phyloP scores from a whole-genome alignment of 2,797 vertebrate species.

The Hemibagrus guttatus region DNA sequence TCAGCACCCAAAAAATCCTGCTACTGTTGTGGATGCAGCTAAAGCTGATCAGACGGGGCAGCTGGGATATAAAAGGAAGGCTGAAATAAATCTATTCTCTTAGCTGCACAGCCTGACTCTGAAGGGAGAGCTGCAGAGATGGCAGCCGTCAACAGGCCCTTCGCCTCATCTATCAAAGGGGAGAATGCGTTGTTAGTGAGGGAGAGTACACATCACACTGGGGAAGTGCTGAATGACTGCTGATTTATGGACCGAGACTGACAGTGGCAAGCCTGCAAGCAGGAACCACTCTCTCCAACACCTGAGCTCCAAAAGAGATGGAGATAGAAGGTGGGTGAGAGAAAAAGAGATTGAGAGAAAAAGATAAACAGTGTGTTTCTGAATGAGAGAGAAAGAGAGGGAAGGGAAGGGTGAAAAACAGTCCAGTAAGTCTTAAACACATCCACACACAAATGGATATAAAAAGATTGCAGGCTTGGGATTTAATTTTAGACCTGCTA shows the following conservation, averaged over 20 bases:
- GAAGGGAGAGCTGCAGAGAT: slow-evolving; percentile 44
- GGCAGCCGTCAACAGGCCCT: slow-evolving; percentile 65
- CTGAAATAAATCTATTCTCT: slow-evolving; percentile 50
- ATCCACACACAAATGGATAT: neutral
- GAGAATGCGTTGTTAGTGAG: slow-evolving; percentile 69
- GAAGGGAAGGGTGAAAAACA: slow-evolving; percentile 58
- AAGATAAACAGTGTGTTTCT: slow-evolving; percentile 17
- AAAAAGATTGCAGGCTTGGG: neutral
- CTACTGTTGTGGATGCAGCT: slow-evolving; percentile 13
- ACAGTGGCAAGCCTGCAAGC: slow-evolving; percentile 70
- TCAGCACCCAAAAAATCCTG: slow-evolving; percentile 20
- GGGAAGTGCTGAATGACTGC: slow-evolving; percentile 77
- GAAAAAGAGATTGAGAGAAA: slow-evolving; percentile 63
- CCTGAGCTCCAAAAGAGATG: slow-evolving; percentile 71
- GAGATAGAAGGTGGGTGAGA: slow-evolving; percentile 56
- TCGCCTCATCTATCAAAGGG: slow-evolving; percentile 72
- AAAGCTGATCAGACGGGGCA: slow-evolving; percentile 22
- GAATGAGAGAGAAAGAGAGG: slow-evolving; percentile 65
- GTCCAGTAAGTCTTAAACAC: neutral
- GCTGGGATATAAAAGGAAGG: slow-evolving; percentile 30
- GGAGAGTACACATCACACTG: slow-evolving; percentile 73
- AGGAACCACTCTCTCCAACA: slow-evolving; percentile 70
- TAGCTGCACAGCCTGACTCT: slow-evolving; percentile 40
- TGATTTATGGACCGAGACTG: slow-evolving; percentile 75
- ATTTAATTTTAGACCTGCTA: slow-evolving; percentile 11